Conservation (phyloP, 2,113 vertebrate species). For the Phyllostomus discolor region DNA sequence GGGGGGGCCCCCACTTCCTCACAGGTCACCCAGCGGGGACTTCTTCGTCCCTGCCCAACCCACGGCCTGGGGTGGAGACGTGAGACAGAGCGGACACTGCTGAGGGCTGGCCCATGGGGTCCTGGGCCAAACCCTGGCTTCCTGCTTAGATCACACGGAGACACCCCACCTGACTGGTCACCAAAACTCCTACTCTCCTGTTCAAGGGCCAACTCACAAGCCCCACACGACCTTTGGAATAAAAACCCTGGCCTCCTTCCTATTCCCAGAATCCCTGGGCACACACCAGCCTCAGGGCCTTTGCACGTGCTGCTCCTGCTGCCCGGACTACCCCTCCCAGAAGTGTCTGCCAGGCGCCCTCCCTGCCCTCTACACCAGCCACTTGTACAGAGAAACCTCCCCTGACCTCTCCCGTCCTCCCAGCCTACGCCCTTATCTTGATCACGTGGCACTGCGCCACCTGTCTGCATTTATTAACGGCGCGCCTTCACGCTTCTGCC, state of each 20-base stretch:
- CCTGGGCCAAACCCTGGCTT: background rate
- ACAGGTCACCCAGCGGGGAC: background rate
- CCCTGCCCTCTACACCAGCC: background rate
- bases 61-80: background rate
- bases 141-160: background rate
- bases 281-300: background rate
- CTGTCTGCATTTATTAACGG: background rate
- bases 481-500: background rate
- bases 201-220: background rate
- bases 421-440: background rate
- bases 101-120: background rate
- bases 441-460: background rate
- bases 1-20: background rate
- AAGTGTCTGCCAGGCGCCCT: too few species aligned
- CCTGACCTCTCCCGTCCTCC: background rate
- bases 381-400: background rate
- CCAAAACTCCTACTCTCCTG: too few species aligned
- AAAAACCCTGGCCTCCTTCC: background rate
- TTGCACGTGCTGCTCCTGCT: background rate
- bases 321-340: too few species aligned
- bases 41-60: background rate
- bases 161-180: background rate
- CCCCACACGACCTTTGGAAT: background rate
- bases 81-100: background rate
- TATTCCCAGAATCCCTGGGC: too few species aligned